Percentiles rank a stretch among this genome's conserved stretches.
Conservation (phyloP, 2,888 invertebrate species). For the Clivina fossor region DNA sequence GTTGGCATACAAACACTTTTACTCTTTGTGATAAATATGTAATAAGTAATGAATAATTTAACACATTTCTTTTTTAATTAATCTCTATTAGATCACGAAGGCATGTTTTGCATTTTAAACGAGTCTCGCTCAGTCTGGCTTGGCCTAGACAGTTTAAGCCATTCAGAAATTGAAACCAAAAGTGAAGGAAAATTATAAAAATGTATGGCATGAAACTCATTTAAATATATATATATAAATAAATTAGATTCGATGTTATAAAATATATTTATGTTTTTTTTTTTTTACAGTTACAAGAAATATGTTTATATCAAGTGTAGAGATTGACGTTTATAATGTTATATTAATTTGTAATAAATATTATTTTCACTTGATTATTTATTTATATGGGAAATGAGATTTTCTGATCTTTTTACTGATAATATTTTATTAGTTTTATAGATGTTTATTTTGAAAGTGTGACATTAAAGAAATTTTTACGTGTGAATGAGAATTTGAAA, state of each 20-base stretch:
- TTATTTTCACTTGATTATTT: constrained; percentile 3
- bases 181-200: constrained; percentile 27
- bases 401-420: too few species aligned
- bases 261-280: not conserved
- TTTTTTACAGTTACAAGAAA: too few species aligned
- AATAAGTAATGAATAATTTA: constrained; percentile 31
- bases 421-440: too few species aligned
- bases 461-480: too few species aligned
- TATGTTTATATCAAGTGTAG: too few species aligned
- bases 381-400: constrained; percentile 16
- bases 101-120: constrained; percentile 26
- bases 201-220: constrained; percentile 19
- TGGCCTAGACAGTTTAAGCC: too few species aligned
- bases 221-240: constrained; percentile 19
- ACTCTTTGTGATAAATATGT: constrained; percentile 22
- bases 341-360: constrained; percentile 19
- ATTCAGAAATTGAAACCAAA: constrained; percentile 27
- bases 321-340: constrained; percentile 19
- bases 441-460: too few species aligned
- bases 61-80: constrained; percentile 32
- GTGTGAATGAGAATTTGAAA: too few species aligned
- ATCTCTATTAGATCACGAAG: constrained; percentile 30
- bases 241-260: constrained; percentile 2
- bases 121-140: too few species aligned
- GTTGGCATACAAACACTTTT: constrained; percentile 11